Conservation (phyloP, 2,113 vertebrate species). For the Leucopsar rothschildi region DNA sequence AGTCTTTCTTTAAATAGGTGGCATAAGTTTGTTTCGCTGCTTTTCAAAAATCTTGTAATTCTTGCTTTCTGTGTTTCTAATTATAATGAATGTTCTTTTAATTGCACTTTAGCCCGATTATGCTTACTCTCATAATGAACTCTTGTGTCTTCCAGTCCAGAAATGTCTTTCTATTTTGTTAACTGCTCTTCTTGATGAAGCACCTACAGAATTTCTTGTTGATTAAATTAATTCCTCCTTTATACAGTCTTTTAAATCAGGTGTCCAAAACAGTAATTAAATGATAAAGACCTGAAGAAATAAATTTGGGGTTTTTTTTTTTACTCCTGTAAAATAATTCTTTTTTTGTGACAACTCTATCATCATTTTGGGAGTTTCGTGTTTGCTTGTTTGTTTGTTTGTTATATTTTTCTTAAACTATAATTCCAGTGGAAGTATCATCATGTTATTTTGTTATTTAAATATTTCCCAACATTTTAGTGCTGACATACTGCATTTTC, state of each 20-base stretch:
- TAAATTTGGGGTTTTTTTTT: background rate
- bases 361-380: background rate
- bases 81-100: slow-evolving; percentile 18
- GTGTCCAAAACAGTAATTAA: slow-evolving; percentile 39
- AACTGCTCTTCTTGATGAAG: slow-evolving; percentile 46
- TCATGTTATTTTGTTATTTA: background rate
- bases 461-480: background rate
- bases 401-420: background rate
- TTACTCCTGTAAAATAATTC: background rate
- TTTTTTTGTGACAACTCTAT: background rate
- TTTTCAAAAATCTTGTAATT: background rate
- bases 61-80: slow-evolving; percentile 8
- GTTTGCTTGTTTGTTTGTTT: background rate
- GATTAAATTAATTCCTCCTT: slow-evolving; percentile 44
- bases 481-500: background rate
- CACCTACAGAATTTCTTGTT: slow-evolving; percentile 35
- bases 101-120: slow-evolving; percentile 29
- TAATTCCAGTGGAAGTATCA: background rate
- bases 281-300: slow-evolving; percentile 16
- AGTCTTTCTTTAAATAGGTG: background rate
- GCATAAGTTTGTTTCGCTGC: background rate
- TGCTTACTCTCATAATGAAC: slow-evolving; percentile 18
- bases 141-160: slow-evolving; percentile 8
- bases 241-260: background rate
- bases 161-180: slow-evolving; percentile 46